phyloP scores from a whole-genome alignment of 2,797 vertebrate species.

The Phataginus tetradactyla region DNA sequence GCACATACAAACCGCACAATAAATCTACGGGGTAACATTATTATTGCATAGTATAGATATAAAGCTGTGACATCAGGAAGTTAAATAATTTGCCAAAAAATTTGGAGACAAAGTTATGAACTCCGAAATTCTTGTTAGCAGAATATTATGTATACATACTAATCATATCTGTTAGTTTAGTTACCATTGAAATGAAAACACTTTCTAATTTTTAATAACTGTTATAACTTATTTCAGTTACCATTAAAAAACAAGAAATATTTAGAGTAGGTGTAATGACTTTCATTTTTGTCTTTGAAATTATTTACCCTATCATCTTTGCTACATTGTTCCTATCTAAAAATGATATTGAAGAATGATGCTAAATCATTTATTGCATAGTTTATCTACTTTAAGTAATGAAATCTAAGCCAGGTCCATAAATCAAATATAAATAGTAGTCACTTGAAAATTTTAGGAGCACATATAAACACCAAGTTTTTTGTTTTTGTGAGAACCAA shows the following conservation, averaged over 20 bases:
- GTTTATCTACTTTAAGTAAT: constrained; percentile 44
- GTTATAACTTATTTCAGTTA: background rate
- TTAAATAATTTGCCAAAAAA: background rate
- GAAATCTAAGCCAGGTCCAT: constrained; percentile 14
- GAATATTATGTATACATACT: background rate
- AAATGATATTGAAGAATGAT: constrained; percentile 62
- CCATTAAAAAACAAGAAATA: constrained; percentile 21
- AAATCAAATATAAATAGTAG: constrained; percentile 37
- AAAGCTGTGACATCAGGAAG: background rate
- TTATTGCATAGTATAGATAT: background rate
- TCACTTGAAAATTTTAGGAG: constrained; percentile 57
- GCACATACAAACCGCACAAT: background rate
- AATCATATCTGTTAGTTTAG: background rate
- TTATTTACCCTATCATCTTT: background rate
- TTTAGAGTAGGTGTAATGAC: background rate
- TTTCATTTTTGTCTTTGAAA: constrained; percentile 49
- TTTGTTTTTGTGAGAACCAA: constrained; percentile 20
- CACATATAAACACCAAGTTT: background rate
- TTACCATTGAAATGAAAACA: background rate
- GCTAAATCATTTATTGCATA: constrained; percentile 39
- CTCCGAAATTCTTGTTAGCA: background rate
- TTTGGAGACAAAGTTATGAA: background rate
- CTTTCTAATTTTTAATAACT: background rate
- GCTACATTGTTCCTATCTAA: constrained; percentile 13
- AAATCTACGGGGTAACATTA: background rate